These are phyloP conservation scores for Chondrosia reniformis DNA, from an alignment of 37 sponge, comb jelly and placozoan genomes.

Conservation along the genomic window DNA sequence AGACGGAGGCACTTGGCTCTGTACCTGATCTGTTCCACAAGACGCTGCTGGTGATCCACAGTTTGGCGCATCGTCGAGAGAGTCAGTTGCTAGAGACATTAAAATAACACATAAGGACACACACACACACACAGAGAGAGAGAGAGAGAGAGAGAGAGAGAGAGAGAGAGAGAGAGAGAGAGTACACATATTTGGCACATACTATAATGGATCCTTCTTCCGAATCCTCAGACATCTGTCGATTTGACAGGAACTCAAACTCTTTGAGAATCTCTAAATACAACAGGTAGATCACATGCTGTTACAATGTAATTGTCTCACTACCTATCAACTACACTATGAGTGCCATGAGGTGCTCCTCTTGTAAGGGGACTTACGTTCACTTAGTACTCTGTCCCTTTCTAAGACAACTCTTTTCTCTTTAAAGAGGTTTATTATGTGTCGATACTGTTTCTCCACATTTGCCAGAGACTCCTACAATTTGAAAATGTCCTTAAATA, in stretches of 20 bases:
- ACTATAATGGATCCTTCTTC: slow-evolving; percentile 25
- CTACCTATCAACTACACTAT: no score
- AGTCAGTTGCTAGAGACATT: slow-evolving; percentile 19
- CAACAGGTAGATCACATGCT: no score
- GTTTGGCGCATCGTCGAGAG: slow-evolving; percentile 44
- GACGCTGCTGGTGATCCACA: slow-evolving; percentile 67
- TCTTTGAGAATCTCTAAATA: slow-evolving; percentile 45
- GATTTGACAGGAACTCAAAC: slow-evolving; percentile 44
- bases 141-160: not conserved
- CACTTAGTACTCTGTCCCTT: not conserved
- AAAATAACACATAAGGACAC: not conserved
- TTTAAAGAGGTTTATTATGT: not conserved
- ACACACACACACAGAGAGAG: not conserved
- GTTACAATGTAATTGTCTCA: no score
- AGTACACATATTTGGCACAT: slow-evolving; percentile 5
- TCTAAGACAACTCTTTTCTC: not conserved
- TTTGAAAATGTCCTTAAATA: not conserved
- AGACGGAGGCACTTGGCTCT: not conserved
- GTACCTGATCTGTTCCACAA: slow-evolving; percentile 75
- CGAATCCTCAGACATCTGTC: slow-evolving; percentile 20
- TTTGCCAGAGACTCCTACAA: not conserved
- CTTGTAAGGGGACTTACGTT: not conserved
- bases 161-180: not conserved
- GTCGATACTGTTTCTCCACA: slow-evolving; percentile 5
- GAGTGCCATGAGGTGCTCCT: no score